phyloP scores from a whole-genome alignment of 2,888 invertebrate genomes.

The Syrphus vitripennis region DNA sequence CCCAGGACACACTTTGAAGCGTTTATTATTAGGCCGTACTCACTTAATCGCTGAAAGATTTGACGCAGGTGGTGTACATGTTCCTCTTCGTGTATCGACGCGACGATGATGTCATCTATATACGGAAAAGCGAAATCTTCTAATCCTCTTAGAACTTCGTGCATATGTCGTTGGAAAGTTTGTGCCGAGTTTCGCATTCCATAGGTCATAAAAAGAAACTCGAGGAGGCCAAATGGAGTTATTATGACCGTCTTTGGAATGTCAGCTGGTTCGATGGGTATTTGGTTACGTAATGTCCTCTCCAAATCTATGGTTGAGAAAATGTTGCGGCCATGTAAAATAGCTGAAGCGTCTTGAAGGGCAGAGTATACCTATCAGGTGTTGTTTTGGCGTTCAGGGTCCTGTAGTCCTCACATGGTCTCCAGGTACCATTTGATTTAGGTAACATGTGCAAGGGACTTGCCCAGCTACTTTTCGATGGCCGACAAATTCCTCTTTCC shows the following conservation, averaged over 20 bases:
- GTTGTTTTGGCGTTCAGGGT: neutral
- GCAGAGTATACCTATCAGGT: neutral
- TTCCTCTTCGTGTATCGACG: no score
- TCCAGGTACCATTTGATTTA: slow-evolving; percentile 55
- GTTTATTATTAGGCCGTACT: slow-evolving; percentile 27
- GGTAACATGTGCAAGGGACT: slow-evolving; percentile 76
- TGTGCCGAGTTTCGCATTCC: slow-evolving; percentile 53
- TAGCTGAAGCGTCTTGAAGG: neutral
- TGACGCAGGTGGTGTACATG: no score
- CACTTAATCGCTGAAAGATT: no score
- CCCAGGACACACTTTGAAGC: neutral
- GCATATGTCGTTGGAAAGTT: neutral
- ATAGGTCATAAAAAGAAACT: slow-evolving; percentile 1
- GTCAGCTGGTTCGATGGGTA: neutral
- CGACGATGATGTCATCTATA: slow-evolving; percentile 7
- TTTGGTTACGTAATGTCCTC: neutral
- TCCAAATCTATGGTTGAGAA: neutral
- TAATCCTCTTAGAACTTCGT: neutral
- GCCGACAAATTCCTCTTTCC: slow-evolving; percentile 78
- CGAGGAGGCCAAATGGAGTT: neutral
- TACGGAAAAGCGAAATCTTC: slow-evolving; percentile 10
- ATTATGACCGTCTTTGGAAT: neutral
- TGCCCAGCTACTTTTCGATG: slow-evolving; percentile 78
- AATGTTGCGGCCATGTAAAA: neutral
- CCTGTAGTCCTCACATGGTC: slow-evolving; percentile 22